Evolutionary conservation across 2,113 vertebrate genomes (phyloP).

Genomic region (Amblyornis subalaris): DNA sequence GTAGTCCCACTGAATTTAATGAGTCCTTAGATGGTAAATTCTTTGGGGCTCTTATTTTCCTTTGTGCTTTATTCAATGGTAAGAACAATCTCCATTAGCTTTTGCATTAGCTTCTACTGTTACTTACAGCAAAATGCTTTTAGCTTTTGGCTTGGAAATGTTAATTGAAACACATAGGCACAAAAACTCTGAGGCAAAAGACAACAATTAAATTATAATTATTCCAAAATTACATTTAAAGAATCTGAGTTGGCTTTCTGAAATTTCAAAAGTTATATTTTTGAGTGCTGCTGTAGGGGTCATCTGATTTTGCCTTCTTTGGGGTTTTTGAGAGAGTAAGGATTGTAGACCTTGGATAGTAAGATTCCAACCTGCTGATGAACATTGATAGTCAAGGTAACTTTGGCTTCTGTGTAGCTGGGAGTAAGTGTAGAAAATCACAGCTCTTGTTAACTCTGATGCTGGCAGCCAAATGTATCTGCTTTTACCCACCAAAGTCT

Average conservation of each 20-base stretch:
- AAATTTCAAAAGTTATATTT: neutral
- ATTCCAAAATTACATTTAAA: neutral
- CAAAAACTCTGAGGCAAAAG: neutral
- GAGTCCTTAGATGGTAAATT: constrained; percentile 20
- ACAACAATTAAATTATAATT: constrained; percentile 5
- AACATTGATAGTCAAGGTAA: neutral
- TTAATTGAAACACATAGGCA: neutral
- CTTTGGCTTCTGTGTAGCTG: neutral
- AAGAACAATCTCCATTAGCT: constrained; percentile 26
- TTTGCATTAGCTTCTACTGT: constrained; percentile 31
- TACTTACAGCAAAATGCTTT: constrained; percentile 50
- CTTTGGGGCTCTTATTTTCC: constrained; percentile 6
- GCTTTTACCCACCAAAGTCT: neutral
- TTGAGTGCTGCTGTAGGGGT: neutral
- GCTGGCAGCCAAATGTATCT: neutral
- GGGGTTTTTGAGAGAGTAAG: neutral
- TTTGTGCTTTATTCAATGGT: constrained; percentile 11
- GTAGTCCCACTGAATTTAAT: constrained; percentile 44
- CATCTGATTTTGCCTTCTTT: neutral
- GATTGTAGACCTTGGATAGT: neutral
- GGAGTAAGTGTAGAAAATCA: neutral
- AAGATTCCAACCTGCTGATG: neutral
- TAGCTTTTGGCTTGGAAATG: constrained; percentile 41
- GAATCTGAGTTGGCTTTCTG: neutral
- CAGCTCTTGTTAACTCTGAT: neutral